These are phyloP conservation scores for Caenorhabditis sp. DNA, from an alignment of 2,888 invertebrate genomes.

Conservation along the genomic window DNA sequence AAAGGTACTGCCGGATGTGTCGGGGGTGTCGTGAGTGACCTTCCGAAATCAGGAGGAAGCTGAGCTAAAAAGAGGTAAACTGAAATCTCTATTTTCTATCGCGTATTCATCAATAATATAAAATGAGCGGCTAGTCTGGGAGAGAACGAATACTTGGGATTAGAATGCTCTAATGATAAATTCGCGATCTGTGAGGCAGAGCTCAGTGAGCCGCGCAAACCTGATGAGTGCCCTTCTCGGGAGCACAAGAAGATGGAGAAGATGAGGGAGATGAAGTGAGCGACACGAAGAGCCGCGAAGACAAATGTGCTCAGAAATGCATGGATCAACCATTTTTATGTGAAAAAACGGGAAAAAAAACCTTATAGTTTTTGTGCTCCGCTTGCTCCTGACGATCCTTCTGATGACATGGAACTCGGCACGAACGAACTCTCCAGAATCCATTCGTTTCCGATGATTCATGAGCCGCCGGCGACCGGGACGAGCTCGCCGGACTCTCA, in stretches of 20 bases:
- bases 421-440: neutral
- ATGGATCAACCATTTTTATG: constrained; percentile 38
- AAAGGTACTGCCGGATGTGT: constrained; percentile 22
- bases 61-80: too few species aligned
- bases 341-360: constrained; percentile 19
- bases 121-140: too few species aligned
- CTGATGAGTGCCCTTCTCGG: constrained; percentile 6
- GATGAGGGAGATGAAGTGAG: neutral
- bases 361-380: constrained; percentile 38
- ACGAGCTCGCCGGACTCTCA: neutral
- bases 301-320: constrained; percentile 39
- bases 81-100: too few species aligned
- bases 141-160: too few species aligned
- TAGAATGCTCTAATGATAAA: constrained; percentile 36
- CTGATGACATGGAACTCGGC: constrained; percentile 8
- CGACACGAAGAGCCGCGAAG: neutral
- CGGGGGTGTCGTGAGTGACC: too few species aligned
- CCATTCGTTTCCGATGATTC: neutral
- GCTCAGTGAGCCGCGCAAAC: constrained; percentile 15
- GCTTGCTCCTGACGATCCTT: neutral
- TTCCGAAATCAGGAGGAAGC: too few species aligned
- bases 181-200: neutral
- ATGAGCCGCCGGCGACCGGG: neutral
- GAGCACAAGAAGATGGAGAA: constrained; percentile 1
- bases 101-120: too few species aligned